Evolutionary conservation across 1,140 invertebrate species (phyloP), one percentile per base, ranked within the genome.

Genomic region (Drosophila tristis): DNA sequence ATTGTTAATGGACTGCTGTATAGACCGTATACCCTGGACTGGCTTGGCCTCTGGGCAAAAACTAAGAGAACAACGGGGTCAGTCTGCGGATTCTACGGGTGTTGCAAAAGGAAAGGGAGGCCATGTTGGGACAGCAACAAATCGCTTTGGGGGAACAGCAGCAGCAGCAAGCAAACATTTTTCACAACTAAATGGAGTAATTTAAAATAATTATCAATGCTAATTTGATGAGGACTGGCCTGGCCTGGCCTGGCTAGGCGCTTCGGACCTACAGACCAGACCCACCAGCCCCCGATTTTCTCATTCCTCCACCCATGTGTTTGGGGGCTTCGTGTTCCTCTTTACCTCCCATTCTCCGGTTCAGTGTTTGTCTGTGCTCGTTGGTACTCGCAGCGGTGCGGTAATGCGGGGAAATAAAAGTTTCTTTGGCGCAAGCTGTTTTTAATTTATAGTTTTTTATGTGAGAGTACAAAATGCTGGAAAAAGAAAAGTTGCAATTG

Each of bases 141-240:
- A 74, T 80, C 65, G 80, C 70, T 78, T 82, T 82, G 79, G 74
- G 35, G 62, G 64, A 62, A 49, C 63, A 70, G 62, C 55, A 55
- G 63, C 61, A 67, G 35, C 54, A 70, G 57, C 53, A 51, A 54
- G 74, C 44, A 56, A 80, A 89, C 82, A 89, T 87, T 89, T 89
- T 80, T 87, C 79, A 87, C 84, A 89, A 84, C 84, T 89, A 89
- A 84, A 89, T 89, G 72, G 89, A 87, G 74, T 77, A 89, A 87
- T 87, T 87, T 84, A 87, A 87, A 89, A 87, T 87, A 87, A 87
- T 87, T 87, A 79, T 84, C 75, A 89, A 87, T 87, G 84, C 84
- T 87, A 87, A 87, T 87, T 87, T 84, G 84, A 87, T 89, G 79
- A 79, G 84, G 57, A 57, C 48, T 59, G 55, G 20, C 20, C 20